Percentiles rank a stretch among this genome's conserved stretches.
Conservation (phyloP, 2,113 vertebrate species). For the Thinocorus orbignyianus region DNA sequence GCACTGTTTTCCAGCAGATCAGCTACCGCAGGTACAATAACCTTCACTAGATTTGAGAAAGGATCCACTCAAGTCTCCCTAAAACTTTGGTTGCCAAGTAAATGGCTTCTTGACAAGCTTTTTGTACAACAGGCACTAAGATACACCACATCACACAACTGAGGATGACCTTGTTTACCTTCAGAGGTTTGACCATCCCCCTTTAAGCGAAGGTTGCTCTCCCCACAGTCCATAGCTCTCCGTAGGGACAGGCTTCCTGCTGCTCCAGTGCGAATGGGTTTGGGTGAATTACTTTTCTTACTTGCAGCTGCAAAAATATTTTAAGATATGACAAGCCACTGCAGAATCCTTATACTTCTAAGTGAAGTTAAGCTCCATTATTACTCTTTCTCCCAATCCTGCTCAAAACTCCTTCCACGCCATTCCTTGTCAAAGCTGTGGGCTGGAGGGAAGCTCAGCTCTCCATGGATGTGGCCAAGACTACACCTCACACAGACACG, state of each 20-base stretch:
- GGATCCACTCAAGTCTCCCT: not conserved
- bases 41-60: rapidly evolving
- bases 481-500: not conserved
- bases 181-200: slow-evolving; percentile 70
- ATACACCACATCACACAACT: rapidly evolving
- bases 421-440: not conserved
- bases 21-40: not conserved
- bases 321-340: not conserved
- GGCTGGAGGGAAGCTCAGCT: not conserved
- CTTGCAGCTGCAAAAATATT: slow-evolving; percentile 72
- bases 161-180: slow-evolving; percentile 42
- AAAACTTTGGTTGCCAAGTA: not conserved
- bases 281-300: slow-evolving; percentile 85
- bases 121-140: not conserved
- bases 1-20: not conserved
- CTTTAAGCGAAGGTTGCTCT: slow-evolving; percentile 69
- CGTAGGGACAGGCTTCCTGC: slow-evolving; percentile 79
- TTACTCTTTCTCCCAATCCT: not conserved
- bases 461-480: rapidly evolving
- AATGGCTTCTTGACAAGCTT: not conserved
- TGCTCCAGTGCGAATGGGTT: slow-evolving; percentile 74
- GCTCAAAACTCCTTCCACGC: not conserved
- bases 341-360: not conserved
- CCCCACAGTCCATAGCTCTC: slow-evolving; percentile 81
- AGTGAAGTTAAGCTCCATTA: not conserved